phyloP scores from a whole-genome alignment of 2,113 vertebrate genomes.

The Lipotes vexillifer region DNA sequence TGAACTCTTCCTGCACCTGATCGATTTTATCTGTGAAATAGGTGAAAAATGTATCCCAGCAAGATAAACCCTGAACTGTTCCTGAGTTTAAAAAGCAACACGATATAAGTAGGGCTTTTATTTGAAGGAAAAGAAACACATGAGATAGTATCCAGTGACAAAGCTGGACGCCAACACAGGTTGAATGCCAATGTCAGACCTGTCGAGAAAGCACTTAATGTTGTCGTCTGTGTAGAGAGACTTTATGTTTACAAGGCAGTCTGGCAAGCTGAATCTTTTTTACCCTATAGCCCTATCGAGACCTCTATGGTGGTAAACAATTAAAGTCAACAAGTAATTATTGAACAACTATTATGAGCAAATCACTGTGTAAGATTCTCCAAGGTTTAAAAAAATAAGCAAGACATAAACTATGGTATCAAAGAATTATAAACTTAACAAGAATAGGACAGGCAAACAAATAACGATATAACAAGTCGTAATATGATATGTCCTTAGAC shows the following conservation, averaged over 20 bases:
- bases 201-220: not conserved
- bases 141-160: not conserved
- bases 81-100: not conserved
- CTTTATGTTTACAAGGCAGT: not conserved
- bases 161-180: not conserved
- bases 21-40: conserved; percentile 35
- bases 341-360: conserved; percentile 3
- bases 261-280: not conserved
- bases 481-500: not conserved
- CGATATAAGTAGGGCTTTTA: not conserved
- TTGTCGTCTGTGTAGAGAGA: not conserved
- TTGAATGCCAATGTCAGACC: not conserved
- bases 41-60: conserved; percentile 5
- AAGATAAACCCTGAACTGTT: conserved; percentile 9
- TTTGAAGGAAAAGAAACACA: conserved; percentile 4
- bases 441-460: not conserved
- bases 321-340: conserved; percentile 14
- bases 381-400: not conserved
- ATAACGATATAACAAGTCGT: not conserved
- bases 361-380: not conserved
- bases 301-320: not conserved
- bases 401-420: not conserved
- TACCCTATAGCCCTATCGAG: not conserved
- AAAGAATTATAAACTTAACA: not conserved
- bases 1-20: not conserved